phyloP scores from a whole-genome alignment of 2,888 invertebrate genomes.

The Tolmerus cingulatus region DNA sequence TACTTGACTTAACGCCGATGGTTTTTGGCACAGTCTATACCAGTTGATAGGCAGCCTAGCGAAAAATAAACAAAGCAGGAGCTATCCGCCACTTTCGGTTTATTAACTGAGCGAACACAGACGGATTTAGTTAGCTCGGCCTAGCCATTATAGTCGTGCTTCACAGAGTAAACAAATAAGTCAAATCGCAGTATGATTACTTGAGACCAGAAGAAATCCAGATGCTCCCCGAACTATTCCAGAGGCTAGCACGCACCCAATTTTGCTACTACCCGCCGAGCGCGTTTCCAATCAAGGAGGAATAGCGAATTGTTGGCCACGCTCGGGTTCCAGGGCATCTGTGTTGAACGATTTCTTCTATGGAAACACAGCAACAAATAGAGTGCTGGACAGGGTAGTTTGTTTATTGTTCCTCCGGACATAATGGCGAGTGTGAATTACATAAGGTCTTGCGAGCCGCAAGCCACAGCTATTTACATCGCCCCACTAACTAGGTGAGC shows the following conservation, averaged over 20 bases:
- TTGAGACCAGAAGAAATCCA: constrained; percentile 1
- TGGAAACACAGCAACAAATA: constrained; percentile 9
- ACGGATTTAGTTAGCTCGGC: background rate
- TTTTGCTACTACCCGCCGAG: background rate
- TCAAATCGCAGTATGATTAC: constrained; percentile 30
- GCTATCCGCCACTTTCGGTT: background rate
- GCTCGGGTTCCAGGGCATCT: background rate
- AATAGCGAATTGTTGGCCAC: background rate
- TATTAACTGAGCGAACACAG: constrained; percentile 27
- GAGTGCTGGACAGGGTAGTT: background rate
- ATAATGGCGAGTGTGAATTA: background rate
- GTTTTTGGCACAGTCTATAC: constrained; percentile 3
- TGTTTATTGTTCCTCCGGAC: constrained; percentile 29
- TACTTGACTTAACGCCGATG: background rate
- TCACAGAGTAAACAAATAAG: constrained; percentile 24
- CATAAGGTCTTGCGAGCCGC: background rate
- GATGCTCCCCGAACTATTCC: background rate
- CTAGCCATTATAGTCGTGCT: constrained; percentile 11
- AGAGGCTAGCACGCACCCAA: background rate
- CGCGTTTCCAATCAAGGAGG: constrained; percentile 10
- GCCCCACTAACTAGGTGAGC: background rate
- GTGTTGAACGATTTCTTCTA: background rate
- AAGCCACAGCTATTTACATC: background rate
- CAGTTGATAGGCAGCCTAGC: constrained; percentile 4
- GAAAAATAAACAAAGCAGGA: background rate